Percentiles rank a stretch among this genome's conserved stretches.
These are phyloP conservation scores for Anseranas semipalmata DNA, from an alignment of 2,113 vertebrate species.

Conservation along the genomic window DNA sequence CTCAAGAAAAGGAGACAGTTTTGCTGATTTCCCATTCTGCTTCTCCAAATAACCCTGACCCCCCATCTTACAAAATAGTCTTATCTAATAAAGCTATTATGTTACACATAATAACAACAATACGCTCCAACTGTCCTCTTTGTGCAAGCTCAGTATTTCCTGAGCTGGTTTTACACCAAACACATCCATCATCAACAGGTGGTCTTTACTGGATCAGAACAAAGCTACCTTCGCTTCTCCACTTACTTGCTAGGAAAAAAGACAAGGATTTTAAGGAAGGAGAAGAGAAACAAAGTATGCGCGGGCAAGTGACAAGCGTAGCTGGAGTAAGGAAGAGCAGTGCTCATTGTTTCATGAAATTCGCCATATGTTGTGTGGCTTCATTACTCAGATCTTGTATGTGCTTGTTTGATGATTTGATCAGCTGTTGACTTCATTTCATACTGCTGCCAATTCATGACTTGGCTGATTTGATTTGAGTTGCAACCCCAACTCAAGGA, in stretches of 20 bases:
- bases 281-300: background rate
- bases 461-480: background rate
- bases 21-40: background rate
- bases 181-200: background rate
- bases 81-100: background rate
- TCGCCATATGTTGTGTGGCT: background rate
- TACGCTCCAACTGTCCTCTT: background rate
- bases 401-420: background rate
- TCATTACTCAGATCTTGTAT: background rate
- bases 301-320: background rate
- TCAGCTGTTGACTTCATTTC: constrained; percentile 1
- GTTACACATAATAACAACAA: background rate
- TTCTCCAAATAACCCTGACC: background rate
- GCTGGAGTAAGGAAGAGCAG: background rate
- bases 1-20: background rate
- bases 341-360: constrained; percentile 15
- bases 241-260: background rate
- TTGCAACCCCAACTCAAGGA: background rate
- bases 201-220: background rate
- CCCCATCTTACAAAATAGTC: background rate
- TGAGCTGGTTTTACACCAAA: background rate
- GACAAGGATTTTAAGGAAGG: background rate
- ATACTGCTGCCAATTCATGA: background rate
- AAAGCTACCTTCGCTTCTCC: background rate
- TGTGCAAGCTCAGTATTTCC: background rate